Base-by-base conservation (phyloP, 2,888 invertebrate genomes). In the Aphelenchoides bicaudatus region DNA sequence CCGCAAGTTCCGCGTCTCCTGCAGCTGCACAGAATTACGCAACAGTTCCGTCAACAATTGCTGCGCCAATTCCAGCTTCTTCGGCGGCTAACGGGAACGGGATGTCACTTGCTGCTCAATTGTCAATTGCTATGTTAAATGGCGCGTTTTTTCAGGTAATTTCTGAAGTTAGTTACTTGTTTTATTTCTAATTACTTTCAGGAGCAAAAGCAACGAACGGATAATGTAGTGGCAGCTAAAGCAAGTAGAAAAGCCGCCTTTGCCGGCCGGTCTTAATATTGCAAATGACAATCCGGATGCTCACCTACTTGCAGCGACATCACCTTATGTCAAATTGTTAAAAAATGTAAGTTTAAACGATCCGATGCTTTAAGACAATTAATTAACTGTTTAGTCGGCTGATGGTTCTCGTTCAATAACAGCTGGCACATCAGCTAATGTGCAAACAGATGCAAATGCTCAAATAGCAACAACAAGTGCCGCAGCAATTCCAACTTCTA, bases 71-170 rank as follows among this genome's bases (percentile, higher is more conserved):
- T 21, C 50, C 16, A 23, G 47, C 53, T 6, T n/a, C 21, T 4
- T 16, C 19, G 8, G 34, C 21, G 6, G 59, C 21, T 13, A 30
- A 54, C 38, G 58, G 58, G 6, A 30, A 38, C 5, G 46, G 38
- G 1, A 39, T 43, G 3, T 58, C 58, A 19, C 56, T 58, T 23
- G 58, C 58, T 3, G 58, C 58, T 19, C 58, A 58, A 31, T 37
- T 58, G 4, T 37, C 58, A n/a, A 57, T 39, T n/a, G 58, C 58
- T 8, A 58, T 58, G 58, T 23, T 58, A 5, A 25, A 49, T 5
- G 39, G 58, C 8, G n/a, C 37, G 16, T 56, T 56, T 8, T n/a
- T 51, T n/a, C 16, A 19, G 10, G 21, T 10, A 19, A 6, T 21
- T 8, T 10, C 23, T 6, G n/a, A 6, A 6, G 43, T n/a, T 25